A percentile compares a stretch with the other conserved stretches of the same genome.
Conservation (phyloP, 2,113 vertebrate species). For the Pogonocichla stellata region DNA sequence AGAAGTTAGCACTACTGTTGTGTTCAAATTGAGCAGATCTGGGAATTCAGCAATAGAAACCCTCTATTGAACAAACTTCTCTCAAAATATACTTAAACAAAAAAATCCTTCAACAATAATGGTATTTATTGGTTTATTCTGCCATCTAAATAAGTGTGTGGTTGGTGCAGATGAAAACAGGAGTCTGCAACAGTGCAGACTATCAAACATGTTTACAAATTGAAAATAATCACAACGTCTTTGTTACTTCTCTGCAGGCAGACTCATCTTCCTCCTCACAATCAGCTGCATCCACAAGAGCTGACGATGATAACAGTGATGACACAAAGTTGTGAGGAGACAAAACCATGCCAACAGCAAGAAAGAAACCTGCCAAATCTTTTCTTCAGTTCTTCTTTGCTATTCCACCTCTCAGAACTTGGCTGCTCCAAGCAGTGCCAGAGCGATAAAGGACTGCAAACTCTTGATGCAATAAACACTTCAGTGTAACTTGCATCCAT, state of each 20-base stretch:
- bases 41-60: not conserved
- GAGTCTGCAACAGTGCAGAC: not conserved
- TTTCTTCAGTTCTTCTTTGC: not conserved
- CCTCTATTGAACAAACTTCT: not conserved
- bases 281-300: conserved; percentile 51
- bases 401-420: not conserved
- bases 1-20: not conserved
- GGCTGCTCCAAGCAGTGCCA: not conserved
- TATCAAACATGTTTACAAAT: not conserved
- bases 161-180: not conserved
- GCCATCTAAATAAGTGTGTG: not conserved
- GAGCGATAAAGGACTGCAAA: not conserved
- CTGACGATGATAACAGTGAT: not conserved
- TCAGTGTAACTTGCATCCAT: not conserved
- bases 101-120: not conserved
- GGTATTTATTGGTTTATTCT: not conserved
- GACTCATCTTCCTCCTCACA: conserved; percentile 67
- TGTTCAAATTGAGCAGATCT: not conserved
- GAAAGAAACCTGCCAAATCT: not conserved
- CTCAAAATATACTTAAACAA: not conserved
- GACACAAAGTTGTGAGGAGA: conserved; percentile 68
- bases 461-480: not conserved
- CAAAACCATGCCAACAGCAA: not conserved
- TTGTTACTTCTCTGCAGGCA: conserved; percentile 55
- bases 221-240: not conserved